These are phyloP conservation scores for Silurus glanis DNA, from an alignment of 2,113 vertebrate species.

Conservation along the genomic window DNA sequence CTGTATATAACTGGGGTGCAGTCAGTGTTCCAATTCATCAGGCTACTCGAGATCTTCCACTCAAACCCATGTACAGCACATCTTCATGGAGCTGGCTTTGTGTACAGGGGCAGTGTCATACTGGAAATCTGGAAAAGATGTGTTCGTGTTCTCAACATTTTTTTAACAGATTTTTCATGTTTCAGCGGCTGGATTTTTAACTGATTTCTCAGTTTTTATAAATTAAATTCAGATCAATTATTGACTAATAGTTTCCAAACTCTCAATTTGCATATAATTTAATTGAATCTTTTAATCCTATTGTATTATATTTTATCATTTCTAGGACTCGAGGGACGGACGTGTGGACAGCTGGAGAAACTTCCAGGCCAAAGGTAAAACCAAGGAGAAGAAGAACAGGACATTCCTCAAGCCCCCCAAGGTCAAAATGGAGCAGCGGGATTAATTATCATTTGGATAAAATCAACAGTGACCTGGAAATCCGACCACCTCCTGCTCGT, in stretches of 20 bases:
- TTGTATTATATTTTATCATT: not conserved
- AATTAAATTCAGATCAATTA: not conserved
- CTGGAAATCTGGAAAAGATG: no score
- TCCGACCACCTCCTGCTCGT: not conserved
- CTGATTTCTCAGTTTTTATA: no score
- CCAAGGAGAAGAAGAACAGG: constrained; percentile 92
- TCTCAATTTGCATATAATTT: not conserved
- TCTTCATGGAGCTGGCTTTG: no score
- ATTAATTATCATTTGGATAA: constrained; percentile 54
- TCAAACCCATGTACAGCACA: no score
- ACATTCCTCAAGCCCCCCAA: constrained; percentile 98
- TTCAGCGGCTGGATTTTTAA: no score
- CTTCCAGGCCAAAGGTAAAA: constrained; percentile 94
- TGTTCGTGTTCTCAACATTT: no score
- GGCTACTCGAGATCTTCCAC: no score
- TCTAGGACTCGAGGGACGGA: constrained; percentile 91
- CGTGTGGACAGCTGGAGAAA: constrained; percentile 97
- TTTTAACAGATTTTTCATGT: no score
- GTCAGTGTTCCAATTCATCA: no score
- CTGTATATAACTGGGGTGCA: no score
- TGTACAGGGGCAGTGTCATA: no score
- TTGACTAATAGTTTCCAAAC: not conserved
- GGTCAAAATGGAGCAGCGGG: constrained; percentile 97
- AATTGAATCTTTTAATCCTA: not conserved
- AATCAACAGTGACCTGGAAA: not conserved